phyloP scores from a whole-genome alignment of 2,113 vertebrate genomes.

The Gymnorhina tibicen region DNA sequence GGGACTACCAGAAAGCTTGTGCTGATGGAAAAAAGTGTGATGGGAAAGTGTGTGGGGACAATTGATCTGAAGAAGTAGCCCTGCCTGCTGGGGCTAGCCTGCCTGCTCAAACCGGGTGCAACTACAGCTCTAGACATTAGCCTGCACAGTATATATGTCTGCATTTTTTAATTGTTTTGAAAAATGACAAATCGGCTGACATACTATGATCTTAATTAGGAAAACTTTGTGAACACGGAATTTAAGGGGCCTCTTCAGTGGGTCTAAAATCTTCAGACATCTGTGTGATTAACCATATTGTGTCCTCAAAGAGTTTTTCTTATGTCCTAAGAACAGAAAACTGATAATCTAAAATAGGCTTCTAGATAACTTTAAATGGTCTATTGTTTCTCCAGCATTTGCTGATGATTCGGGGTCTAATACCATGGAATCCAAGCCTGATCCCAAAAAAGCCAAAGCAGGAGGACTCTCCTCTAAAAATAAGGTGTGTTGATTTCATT shows the following conservation, averaged over 20 bases:
- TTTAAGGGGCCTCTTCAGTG: not conserved
- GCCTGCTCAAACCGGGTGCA: not conserved
- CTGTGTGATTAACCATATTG: not conserved
- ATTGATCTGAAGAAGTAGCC: not conserved
- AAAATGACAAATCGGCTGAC: not conserved
- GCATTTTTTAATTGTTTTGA: not conserved
- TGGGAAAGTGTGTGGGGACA: not conserved
- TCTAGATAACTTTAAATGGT: not conserved
- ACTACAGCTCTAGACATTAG: not conserved
- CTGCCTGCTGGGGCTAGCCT: not conserved
- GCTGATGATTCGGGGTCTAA: constrained; percentile 77
- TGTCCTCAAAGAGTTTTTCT: not conserved
- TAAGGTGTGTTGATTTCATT: constrained; percentile 76
- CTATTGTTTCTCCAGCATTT: constrained; percentile 54
- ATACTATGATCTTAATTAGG: not conserved
- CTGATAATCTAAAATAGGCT: not conserved
- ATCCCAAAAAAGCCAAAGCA: constrained; percentile 83
- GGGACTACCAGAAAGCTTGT: not conserved
- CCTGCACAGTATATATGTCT: not conserved
- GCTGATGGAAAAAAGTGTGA: not conserved
- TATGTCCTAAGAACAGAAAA: not conserved
- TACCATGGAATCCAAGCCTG: constrained; percentile 79
- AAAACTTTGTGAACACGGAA: not conserved
- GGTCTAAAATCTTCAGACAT: not conserved
- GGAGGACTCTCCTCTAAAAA: constrained; percentile 78